phyloP scores from a whole-genome alignment of 1,140 invertebrate genomes.

The Drosophila fuyamai region DNA sequence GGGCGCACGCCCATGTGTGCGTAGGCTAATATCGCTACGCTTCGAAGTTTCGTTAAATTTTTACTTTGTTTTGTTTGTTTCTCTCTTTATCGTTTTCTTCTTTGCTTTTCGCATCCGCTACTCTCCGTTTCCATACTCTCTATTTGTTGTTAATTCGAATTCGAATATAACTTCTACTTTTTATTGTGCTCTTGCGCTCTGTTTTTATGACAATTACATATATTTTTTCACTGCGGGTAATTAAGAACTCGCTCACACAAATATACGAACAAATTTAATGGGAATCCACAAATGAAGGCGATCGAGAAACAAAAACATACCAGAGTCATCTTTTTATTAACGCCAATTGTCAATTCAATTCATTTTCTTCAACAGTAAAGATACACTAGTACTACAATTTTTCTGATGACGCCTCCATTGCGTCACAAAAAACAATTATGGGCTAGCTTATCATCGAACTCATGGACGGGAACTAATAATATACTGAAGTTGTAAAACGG shows the following conservation, averaged over 20 bases:
- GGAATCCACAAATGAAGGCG: slow-evolving; percentile 13
- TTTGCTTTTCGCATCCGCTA: slow-evolving; percentile 2
- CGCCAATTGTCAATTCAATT: slow-evolving; percentile 33
- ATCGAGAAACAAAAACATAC: slow-evolving; percentile 20
- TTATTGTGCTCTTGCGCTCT: slow-evolving; percentile 32
- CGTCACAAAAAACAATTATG: slow-evolving; percentile 18
- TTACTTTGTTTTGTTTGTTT: slow-evolving; percentile 73
- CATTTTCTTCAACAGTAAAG: slow-evolving; percentile 15
- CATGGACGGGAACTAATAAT: slow-evolving; percentile 3
- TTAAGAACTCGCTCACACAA: slow-evolving; percentile 25
- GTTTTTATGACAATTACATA: slow-evolving; percentile 50
- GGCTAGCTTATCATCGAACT: slow-evolving; percentile 3
- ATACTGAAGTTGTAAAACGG: slow-evolving; percentile 13
- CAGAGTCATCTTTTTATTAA: slow-evolving; percentile 32
- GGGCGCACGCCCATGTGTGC: slow-evolving; percentile 55
- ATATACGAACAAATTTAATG: slow-evolving; percentile 1
- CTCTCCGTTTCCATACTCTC: neutral
- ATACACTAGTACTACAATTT: neutral
- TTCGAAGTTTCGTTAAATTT: slow-evolving; percentile 67
- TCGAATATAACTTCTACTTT: slow-evolving; percentile 47
- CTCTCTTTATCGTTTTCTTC: slow-evolving; percentile 31
- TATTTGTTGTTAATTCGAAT: slow-evolving; percentile 62
- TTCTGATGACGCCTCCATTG: neutral
- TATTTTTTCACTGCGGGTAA: slow-evolving; percentile 48
- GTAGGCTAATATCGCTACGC: slow-evolving; percentile 63